These are phyloP conservation scores for Ditylenchus dipsaci DNA, from an alignment of 1,140 invertebrate genomes.

Conservation along the genomic window DNA sequence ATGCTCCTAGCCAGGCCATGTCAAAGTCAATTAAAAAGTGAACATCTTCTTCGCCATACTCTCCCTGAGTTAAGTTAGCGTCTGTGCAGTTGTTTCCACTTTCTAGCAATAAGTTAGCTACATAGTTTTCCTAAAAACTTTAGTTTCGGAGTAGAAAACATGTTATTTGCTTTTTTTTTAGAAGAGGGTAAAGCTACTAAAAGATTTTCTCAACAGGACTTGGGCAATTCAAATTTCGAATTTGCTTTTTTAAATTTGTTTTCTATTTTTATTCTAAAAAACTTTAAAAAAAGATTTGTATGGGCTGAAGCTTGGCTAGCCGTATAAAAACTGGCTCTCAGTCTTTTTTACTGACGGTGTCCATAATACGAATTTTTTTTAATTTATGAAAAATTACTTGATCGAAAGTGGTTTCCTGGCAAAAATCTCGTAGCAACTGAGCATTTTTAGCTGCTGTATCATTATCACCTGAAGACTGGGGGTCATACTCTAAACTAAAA, in stretches of 20 bases:
- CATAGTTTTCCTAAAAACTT: constrained; percentile 59
- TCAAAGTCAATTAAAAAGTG: constrained; percentile 68
- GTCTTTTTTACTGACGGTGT: no score
- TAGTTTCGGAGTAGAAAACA: not conserved
- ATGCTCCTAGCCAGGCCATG: constrained; percentile 64
- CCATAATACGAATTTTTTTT: no score
- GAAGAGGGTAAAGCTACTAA: no score
- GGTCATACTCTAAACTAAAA: constrained; percentile 54
- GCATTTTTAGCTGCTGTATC: constrained; percentile 39
- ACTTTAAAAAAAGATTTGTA: not conserved
- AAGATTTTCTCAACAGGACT: no score
- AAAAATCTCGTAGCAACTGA: constrained; percentile 51
- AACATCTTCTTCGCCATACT: constrained; percentile 64
- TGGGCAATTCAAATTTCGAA: no score
- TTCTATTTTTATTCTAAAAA: no score
- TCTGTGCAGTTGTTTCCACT: constrained; percentile 65
- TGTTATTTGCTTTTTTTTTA: no score
- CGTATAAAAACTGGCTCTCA: no score
- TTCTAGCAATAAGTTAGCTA: constrained; percentile 62
- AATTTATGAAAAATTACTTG: constrained; percentile 24
- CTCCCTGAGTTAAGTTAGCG: constrained; percentile 64
- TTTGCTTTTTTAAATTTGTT: no score
- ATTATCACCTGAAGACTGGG: constrained; percentile 50
- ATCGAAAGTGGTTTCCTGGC: constrained; percentile 42
- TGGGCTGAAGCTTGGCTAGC: not conserved